Conservation (phyloP, 2,797 vertebrate species). For the Borostomias antarcticus region DNA sequence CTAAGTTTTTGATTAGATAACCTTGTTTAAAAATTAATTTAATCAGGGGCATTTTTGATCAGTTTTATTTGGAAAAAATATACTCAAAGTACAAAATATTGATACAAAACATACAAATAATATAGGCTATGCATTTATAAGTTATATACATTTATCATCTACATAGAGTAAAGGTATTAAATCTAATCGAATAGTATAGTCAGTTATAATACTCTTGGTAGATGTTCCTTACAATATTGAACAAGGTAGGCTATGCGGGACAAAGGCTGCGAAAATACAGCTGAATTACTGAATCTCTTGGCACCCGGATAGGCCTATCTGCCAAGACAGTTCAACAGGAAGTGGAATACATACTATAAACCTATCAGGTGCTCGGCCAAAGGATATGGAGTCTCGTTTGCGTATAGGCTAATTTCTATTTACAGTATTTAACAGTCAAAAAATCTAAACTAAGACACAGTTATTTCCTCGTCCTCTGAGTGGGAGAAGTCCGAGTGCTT, state of each 20-base stretch:
- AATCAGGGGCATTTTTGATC: not conserved
- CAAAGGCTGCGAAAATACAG: conserved; percentile 83
- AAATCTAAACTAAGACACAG: conserved; percentile 70
- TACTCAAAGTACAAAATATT: conserved; percentile 70
- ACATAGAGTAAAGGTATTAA: conserved; percentile 65
- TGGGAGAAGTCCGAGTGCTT: conserved; percentile 90
- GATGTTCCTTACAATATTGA: conserved; percentile 79
- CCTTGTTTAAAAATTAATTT: not conserved
- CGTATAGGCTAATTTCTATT: conserved; percentile 6
- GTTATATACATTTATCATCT: conserved; percentile 82
- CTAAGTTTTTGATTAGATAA: not conserved
- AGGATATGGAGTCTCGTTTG: not conserved
- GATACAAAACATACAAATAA: conserved; percentile 83
- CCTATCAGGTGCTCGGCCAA: no score
- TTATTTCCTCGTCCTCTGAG: conserved; percentile 91
- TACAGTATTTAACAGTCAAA: conserved; percentile 60
- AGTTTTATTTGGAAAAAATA: conserved; percentile 79
- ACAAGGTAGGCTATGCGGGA: conserved; percentile 81
- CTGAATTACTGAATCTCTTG: conserved; percentile 56
- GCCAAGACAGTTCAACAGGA: not conserved
- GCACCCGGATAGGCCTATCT: conserved; percentile 19
- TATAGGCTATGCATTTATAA: conserved; percentile 81
- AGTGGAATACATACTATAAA: not conserved
- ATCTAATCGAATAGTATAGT: conserved; percentile 50
- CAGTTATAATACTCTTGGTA: conserved; percentile 77